Base-by-base conservation (phyloP, 2,888 invertebrate species). In the Ennomos quercinarius region DNA sequence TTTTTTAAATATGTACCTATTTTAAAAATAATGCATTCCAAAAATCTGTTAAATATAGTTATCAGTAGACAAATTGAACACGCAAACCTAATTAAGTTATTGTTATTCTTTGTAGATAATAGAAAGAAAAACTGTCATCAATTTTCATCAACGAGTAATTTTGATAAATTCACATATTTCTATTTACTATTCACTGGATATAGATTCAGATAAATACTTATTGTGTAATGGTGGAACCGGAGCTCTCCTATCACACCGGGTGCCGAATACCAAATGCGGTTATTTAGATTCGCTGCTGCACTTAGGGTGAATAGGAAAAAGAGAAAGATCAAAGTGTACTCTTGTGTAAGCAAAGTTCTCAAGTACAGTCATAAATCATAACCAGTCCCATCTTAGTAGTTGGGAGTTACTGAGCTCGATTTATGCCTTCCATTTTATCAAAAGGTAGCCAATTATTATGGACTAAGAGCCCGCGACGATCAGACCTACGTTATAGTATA, bases 181-280 rank as follows among this genome's bases (percentile, higher is more conserved):
- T 41, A 53, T 49, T 34, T 36, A 13, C n/a, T 41, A 53, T 49
- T 34, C 40, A 13, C 9, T 40, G 42, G 45, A 45, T 41, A n/a
- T n/a, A n/a, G n/a, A n/a, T n/a, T n/a, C n/a, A n/a, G n/a, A n/a
- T n/a, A n/a, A 45, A 10, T 35, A 10, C 36, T 40, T 46, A 41
- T 49, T 41, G 11, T 12, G 11, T 3, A 13, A 42, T 42, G 42
- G 53, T 59, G 66, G 67, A 68, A 68, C 55, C 61, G 57, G 71
- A 70, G 73, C 70, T 84, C 84, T 83, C 87, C 89, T 87, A 84
- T 87, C 83, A 81, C 85, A 78, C 75, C 84, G 84, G 87, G 91
- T 90, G 91, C 87, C 83, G 77, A 80, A 78, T 84, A 81, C 91
- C 91, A 91, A 91, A 91, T 91, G 91, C 91, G 91, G 85, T 88